Evolutionary conservation across 2,113 vertebrate genomes (phyloP), one percentile per base, ranked within the genome.

Genomic region (Camelus bactrianus): DNA sequence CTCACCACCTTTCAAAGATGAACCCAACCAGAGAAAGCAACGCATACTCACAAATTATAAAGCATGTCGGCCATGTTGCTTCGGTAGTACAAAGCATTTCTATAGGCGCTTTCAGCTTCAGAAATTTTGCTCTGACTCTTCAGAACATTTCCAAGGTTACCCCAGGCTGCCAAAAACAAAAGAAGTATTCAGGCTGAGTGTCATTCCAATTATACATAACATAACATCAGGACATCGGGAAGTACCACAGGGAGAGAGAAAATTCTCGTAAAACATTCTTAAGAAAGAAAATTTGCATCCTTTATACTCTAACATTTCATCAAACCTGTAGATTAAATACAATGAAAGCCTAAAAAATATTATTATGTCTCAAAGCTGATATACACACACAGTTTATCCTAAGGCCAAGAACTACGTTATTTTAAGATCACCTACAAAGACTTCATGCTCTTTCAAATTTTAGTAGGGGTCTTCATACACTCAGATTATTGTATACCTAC

Each of bases 41-140:
- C 5, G 60, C 84, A 98, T 98, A 99, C 99, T 99, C 98, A 99
- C 99, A 99, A 99, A 98, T 99, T 99, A 98, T 99, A 99, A 97
- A 99, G 99, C 99, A 99, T 99, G 98, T 99, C 99, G 3, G 99
- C 99, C 99, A 99, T 99, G 99, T 99, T 99, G 98, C 99, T 99
- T 94, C 99, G 99, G 98, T 99, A 99, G 98, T 99, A 99, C 96
- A 99, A 99, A 96, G 99, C 99, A 94, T 99, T 99, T 98, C 99
- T 99, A 97, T 99, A 99, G 60, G 99, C 99, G 97, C 97, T 99
- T 98, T 99, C 99, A 64, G 99, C 99, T 99, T 99, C 99, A 54
- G 99, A 98, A 98, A 99, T 99, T 98, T 99, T 99, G 93, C 99
- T 99, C 98, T 99, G 99, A 99, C 99, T 99, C 99, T 99, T 99